Evolutionary conservation across 2,888 invertebrate species (phyloP), one percentile per base, ranked within the genome.

Genomic region (Agrochola circellaris): DNA sequence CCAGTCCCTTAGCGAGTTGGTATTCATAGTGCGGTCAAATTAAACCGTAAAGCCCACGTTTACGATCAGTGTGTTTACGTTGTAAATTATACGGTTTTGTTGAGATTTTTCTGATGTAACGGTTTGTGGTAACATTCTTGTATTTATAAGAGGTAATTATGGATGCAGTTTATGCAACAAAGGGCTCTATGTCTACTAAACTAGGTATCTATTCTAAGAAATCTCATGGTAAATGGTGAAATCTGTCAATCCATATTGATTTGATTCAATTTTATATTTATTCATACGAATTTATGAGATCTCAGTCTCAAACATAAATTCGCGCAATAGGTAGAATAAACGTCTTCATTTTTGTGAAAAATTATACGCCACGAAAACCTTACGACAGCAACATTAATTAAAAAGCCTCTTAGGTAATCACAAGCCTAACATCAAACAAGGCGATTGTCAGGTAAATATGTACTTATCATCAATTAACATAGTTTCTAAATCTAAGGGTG

Each of bases 61-160:
- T 81, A 87, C 77, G 76, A 80, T 75, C 75, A 70, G 71, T 77
- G 68, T 86, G 86, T 87, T 87, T 87, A 79, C 77, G 70, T 83
- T 76, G 58, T 87, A 84, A 88, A 82, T 72, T 87, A 78, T 86
- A 79, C 78, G 42, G 74, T 80, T 86, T 84, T 82, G 68, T 83
- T 69, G 74, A 74, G 65, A 74, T 77, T 83, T 79, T 74, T 84
- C 48, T 79, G 48, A 81, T 67, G 76, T 83, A 87, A 82, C 87
- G 81, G 88, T 82, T 65, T 67, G 65, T 81, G 77, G 69, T 30
- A 75, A 81, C 82, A 87, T 84, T 86, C 81, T 79, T 80, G 58
- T 48, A 65, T 73, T 68, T 30, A 73, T 77, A 42, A 64, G n/a
- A 61, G 20, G 45, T 67, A 54, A 48, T 42, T n/a, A 48, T 74